Evolutionary conservation across 1,140 invertebrate species (phyloP), one percentile per base, ranked within the genome.

Genomic region (Kradibia gibbosae): DNA sequence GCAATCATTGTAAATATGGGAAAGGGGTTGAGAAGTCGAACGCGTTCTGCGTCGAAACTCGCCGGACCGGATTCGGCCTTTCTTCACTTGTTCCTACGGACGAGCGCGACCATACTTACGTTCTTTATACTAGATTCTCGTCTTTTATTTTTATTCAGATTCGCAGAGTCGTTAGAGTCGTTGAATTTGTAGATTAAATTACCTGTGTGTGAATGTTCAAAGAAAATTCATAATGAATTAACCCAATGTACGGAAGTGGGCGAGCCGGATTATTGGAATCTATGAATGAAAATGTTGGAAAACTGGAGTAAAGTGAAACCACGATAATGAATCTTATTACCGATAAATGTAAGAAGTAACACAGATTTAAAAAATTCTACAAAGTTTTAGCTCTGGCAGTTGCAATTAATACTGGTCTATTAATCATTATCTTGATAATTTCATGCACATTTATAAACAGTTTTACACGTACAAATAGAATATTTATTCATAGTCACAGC

Each of bases 1-100:
- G 75, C 70, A 67, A 81, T 75, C 60, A 75, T 75, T 81, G 79
- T 72, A 75, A 81, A 81, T 81, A 20, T 20, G n/a, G 28, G 36
- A 13, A 50, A 31, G 45, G 20, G 17, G 42, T 57, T 22, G 7
- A 28, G 60, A 67, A 34, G 20, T 39, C 62, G 67, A 53, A 13
- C 39, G 42, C 3, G 42, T 1, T 65, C 1, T 7, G 8, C 15
- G 7, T 1, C 8, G 34, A 39, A 5, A n/a, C 11, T 15, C 45
- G 76, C 13, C 62, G 17, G 76, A 78, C 62, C 65, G n/a, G 77
- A 71, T 57, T 57, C 65, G 4, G 65, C 36, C 65, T 79, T 71
- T 79, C 70, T 79, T 72, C 77, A 79, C 77, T 79, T 79, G 65
- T 60, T 79, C 57, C 28, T 57, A 50, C 50, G 36, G 31, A 15